Percentiles rank a stretch among this genome's conserved stretches.
Evolutionary conservation across 2,797 vertebrate species (phyloP).

Genomic region (Malacoctenus gilli): DNA sequence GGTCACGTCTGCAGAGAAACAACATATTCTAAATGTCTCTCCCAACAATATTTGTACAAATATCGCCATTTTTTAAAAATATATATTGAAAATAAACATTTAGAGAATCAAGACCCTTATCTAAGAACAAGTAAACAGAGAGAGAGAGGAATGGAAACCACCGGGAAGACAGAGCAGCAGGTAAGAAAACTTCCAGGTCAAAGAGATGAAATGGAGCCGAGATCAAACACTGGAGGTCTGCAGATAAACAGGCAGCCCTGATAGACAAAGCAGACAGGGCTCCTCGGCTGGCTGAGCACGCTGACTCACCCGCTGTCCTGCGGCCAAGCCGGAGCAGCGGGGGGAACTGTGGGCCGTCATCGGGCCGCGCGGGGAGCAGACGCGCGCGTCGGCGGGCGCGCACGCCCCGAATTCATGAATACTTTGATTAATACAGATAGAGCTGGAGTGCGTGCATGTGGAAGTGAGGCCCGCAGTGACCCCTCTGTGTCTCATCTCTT

Average conservation of each 20-base stretch:
- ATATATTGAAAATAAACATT: too few species aligned
- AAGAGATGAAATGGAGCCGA: conserved; percentile 21
- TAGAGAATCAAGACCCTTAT: neutral
- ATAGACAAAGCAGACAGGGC: conserved; percentile 46
- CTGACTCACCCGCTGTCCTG: conserved; percentile 64
- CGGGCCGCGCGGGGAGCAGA: conserved; percentile 20
- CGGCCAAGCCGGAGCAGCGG: conserved; percentile 56
- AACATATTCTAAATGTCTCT: conserved; percentile 60
- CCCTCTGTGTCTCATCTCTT: conserved; percentile 48
- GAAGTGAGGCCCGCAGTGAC: conserved; percentile 46
- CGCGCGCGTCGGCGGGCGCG: conserved; percentile 45
- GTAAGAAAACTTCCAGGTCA: conserved; percentile 6
- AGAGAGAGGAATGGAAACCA: conserved; percentile 6
- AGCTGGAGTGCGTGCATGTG: conserved; percentile 31
- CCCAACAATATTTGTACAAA: too few species aligned
- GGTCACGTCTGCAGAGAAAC: conserved; percentile 74
- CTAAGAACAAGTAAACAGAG: conserved; percentile 1
- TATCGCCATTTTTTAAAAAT: too few species aligned
- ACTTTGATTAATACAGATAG: conserved; percentile 44
- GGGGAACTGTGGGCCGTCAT: conserved; percentile 43
- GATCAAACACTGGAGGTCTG: conserved; percentile 29
- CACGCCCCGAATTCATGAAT: conserved; percentile 30
- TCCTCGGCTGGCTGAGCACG: conserved; percentile 35
- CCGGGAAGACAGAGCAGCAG: too few species aligned
- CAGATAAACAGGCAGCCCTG: conserved; percentile 46